A percentile compares a stretch with the other conserved stretches of the same genome.
phyloP scores from a whole-genome alignment of 2,113 vertebrate species.

The Phodopus roborovskii region DNA sequence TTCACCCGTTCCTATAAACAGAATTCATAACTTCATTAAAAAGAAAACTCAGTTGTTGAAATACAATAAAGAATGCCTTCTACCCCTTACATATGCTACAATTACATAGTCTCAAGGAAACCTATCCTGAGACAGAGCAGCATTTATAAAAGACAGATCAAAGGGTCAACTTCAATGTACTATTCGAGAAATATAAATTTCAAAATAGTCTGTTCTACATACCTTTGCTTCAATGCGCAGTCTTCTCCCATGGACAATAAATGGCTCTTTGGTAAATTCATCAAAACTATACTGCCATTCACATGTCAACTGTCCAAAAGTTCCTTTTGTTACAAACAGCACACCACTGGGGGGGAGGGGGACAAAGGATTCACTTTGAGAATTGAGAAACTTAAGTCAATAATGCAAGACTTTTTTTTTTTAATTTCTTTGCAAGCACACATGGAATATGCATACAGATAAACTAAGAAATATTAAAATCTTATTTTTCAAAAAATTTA shows the following conservation, averaged over 20 bases:
- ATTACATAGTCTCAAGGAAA: neutral
- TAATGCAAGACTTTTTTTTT: neutral
- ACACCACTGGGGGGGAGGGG: slow-evolving; percentile 84
- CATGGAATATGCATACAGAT: neutral
- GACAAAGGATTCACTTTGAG: slow-evolving; percentile 1
- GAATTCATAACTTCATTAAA: slow-evolving; percentile 64
- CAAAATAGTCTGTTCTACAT: slow-evolving; percentile 36
- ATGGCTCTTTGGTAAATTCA: slow-evolving; percentile 97
- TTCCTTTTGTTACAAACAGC: slow-evolving; percentile 97
- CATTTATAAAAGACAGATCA: neutral
- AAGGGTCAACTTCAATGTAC: neutral
- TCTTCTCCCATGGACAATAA: slow-evolving; percentile 92
- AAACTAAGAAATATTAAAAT: neutral
- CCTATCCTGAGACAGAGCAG: neutral
- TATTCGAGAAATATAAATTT: neutral
- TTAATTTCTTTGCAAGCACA: neutral
- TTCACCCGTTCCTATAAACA: slow-evolving; percentile 94
- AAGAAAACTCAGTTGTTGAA: slow-evolving; percentile 57
- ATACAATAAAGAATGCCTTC: neutral
- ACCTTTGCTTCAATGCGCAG: slow-evolving; percentile 98
- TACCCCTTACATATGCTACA: neutral
- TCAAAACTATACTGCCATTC: slow-evolving; percentile 98
- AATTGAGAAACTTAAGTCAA: neutral
- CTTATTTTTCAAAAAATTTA: neutral
- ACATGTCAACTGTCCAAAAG: slow-evolving; percentile 97